Conservation (phyloP, 1,140 invertebrate species). For the Heliothis virescens region DNA sequence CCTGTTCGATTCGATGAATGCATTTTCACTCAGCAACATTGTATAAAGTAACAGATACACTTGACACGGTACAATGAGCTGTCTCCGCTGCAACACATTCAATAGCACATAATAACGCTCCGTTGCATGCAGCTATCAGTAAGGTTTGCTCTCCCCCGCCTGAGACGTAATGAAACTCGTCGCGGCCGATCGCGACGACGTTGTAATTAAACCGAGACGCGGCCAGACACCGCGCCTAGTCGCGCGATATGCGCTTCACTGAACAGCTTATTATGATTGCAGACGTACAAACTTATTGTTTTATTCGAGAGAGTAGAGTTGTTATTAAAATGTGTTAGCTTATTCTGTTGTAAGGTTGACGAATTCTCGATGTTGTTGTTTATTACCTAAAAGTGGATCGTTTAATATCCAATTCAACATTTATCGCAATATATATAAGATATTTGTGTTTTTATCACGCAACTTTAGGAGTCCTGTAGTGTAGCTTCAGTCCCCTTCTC, state of each 20-base stretch:
- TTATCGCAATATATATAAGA: too few relatives aligned
- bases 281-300: neutral
- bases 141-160: neutral
- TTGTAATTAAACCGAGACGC: slow-evolving; percentile 6
- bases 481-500: neutral
- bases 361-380: too few relatives aligned
- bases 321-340: neutral
- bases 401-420: too few relatives aligned
- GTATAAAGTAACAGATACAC: neutral
- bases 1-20: too few relatives aligned
- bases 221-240: neutral
- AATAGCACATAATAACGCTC: neutral
- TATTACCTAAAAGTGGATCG: too few relatives aligned
- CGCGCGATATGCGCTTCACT: neutral
- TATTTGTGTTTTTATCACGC: neutral
- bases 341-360: too few relatives aligned
- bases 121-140: neutral
- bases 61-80: neutral
- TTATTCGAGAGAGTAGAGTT: neutral
- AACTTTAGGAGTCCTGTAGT: neutral
- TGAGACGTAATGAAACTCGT: slow-evolving; percentile 20
- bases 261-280: neutral
- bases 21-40: too few relatives aligned
- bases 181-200: neutral
- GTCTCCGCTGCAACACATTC: neutral